Evolutionary conservation across 1,140 invertebrate genomes (phyloP), one percentile per base, ranked within the genome.

Genomic region (Uloborus diversus): DNA sequence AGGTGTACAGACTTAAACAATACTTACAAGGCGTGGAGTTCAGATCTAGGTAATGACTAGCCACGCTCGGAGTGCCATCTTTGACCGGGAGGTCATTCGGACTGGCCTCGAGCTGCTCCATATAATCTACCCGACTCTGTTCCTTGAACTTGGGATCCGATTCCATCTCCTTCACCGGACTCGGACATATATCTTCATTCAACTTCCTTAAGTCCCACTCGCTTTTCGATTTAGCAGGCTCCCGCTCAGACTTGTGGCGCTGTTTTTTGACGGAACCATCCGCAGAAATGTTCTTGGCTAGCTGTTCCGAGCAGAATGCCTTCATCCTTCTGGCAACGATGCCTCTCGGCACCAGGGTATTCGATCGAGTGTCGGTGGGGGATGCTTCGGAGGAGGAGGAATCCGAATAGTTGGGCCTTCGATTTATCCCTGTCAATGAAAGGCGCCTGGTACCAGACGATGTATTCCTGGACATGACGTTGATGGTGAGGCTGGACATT

Each of bases 351-450:
- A 71, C 68, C 25, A 80, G 3, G 14, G 28, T 56, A 27, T 71
- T 71, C 7, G 68, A 64, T 32, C 28, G 47, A 17, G 57, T 57
- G 9, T 81, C 80, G 1, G 80, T 81, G 5, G 66, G 78, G 1
- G 68, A 75, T 4, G 66, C 68, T n/a, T 79, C 78, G 0, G 81
- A 81, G 4, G 81, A 80, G 1, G 79, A 80, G 2, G 79, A 80
- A 11, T 80, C 79, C n/a, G 66, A 70, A 49, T 80, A 71, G 27
- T 71, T 59, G 17, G 28, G 17, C 20, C 76, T 35, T 35, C 76
- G 32, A 28, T 69, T 79, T n/a, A 57, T 61, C 14, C 76, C 76
- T 3, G 49, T 65, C 25, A 79, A 37, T 14, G 76, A 79, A 33
- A 79, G 32, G 30, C 76, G 25, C 27, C 76, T 68, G 0, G 35